Evolutionary conservation across 2,797 vertebrate species (phyloP).

Genomic region (Spinus olivaceus): DNA sequence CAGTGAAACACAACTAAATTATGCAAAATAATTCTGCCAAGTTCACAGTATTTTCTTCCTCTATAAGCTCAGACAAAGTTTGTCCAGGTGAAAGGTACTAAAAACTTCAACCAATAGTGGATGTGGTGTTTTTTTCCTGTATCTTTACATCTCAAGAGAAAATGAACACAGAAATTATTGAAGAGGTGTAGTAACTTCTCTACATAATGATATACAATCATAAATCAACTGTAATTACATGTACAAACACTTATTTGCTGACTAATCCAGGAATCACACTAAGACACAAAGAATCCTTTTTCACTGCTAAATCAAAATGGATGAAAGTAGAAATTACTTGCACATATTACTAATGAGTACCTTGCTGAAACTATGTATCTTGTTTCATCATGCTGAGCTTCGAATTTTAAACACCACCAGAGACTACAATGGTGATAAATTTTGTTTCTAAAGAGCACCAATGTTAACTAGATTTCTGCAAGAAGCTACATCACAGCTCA

Average conservation of each 20-base stretch:
- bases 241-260: not conserved
- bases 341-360: not conserved
- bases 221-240: not conserved
- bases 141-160: not conserved
- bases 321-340: not conserved
- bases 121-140: not conserved
- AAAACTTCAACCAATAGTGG: not conserved
- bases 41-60: not conserved
- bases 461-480: not conserved
- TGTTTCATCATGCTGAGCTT: not conserved
- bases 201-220: not conserved
- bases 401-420: not conserved
- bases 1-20: not conserved
- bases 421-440: not conserved
- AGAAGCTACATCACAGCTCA: not conserved
- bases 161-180: not conserved
- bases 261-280: not conserved
- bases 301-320: not conserved
- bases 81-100: not conserved
- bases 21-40: not conserved
- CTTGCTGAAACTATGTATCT: not conserved
- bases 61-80: not conserved
- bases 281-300: not conserved
- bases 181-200: not conserved
- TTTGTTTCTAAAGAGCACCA: not conserved